These are phyloP conservation scores for Caenorhabditis brenneri DNA, from an alignment of 1,140 invertebrate genomes.

Conservation along the genomic window DNA sequence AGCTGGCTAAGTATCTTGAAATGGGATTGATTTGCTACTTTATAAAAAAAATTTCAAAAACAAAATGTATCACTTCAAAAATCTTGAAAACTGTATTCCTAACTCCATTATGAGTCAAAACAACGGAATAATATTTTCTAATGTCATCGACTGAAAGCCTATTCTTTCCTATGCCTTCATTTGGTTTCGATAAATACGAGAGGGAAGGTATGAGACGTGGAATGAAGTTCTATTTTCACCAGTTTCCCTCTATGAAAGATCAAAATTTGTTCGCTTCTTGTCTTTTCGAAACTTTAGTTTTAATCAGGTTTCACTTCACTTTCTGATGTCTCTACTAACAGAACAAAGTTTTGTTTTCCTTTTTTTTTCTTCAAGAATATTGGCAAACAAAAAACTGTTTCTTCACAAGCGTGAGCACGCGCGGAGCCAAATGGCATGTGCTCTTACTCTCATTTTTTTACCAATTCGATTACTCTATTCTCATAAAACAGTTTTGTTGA, in stretches of 20 bases:
- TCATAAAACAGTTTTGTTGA: slow-evolving; percentile 37
- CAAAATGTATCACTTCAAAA: no score
- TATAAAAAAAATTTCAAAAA: no score
- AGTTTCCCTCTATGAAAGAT: neutral
- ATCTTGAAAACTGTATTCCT: no score
- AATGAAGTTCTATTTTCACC: neutral
- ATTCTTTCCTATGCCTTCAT: no score
- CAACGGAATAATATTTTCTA: no score
- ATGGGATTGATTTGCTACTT: no score
- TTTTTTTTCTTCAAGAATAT: slow-evolving; percentile 33
- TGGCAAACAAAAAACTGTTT: slow-evolving; percentile 24
- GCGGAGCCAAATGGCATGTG: slow-evolving; percentile 12
- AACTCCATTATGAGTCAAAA: no score
- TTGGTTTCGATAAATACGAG: no score
- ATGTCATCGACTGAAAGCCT: no score
- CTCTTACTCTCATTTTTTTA: neutral
- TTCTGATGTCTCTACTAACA: neutral
- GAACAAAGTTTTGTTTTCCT: neutral
- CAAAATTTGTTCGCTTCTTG: neutral
- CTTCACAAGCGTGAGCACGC: slow-evolving; percentile 13
- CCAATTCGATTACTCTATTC: slow-evolving; percentile 21
- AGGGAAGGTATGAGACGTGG: no score
- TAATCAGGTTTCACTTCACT: slow-evolving; percentile 18
- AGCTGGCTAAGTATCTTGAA: no score
- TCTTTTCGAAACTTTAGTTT: neutral